Percentiles rank a stretch among this genome's conserved stretches.
Conservation (phyloP, 2,888 invertebrate species). For the Toxonevra muliebris region DNA sequence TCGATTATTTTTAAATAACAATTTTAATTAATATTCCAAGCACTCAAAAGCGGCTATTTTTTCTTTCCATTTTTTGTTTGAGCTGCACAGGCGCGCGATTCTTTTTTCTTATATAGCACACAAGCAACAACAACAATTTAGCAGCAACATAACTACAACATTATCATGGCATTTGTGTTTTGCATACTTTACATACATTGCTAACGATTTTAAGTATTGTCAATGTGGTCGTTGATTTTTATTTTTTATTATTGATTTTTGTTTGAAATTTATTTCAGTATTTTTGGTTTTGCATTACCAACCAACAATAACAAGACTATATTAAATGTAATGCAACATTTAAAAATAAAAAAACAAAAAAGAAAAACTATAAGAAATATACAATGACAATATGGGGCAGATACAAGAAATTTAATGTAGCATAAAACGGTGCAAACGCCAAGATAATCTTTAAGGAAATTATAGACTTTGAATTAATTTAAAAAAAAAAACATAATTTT, state of each 20-base stretch:
- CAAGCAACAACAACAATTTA: background rate
- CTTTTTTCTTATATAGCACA: conserved; percentile 17
- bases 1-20: conserved; percentile 44
- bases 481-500: too few species aligned
- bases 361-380: too few species aligned
- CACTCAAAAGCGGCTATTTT: conserved; percentile 44
- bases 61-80: conserved; percentile 30
- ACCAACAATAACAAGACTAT: too few species aligned
- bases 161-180: background rate
- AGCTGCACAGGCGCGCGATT: conserved; percentile 36
- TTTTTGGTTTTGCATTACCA: conserved; percentile 3
- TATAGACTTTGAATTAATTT: too few species aligned
- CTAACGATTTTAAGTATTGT: background rate
- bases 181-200: background rate
- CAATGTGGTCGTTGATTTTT: conserved; percentile 21
- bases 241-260: conserved; percentile 18
- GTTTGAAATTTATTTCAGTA: conserved; percentile 13
- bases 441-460: too few species aligned
- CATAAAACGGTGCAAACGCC: too few species aligned
- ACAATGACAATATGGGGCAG: too few species aligned
- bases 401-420: too few species aligned
- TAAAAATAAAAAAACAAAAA: too few species aligned
- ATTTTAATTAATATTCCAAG: conserved; percentile 56
- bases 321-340: too few species aligned
- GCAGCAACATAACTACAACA: background rate